Evolutionary conservation across 2,113 vertebrate species (phyloP), one percentile per base, ranked within the genome.

Genomic region (Tyto alba): DNA sequence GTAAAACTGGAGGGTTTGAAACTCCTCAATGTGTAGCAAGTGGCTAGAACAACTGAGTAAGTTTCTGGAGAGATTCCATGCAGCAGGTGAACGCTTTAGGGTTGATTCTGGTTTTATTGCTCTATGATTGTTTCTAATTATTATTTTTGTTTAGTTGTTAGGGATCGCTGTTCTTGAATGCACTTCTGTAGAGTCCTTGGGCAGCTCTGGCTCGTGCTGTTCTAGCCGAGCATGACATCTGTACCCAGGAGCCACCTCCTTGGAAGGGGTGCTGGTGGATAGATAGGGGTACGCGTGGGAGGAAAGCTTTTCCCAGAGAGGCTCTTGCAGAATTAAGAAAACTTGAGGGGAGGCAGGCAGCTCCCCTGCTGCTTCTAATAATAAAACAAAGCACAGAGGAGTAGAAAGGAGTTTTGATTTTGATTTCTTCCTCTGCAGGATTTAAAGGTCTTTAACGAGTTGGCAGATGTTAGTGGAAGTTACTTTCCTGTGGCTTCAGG

Each of bases 311-410:
- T 88, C 57, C 57, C 45, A 12, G 41, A 36, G 57, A 36, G 32
- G 25, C 13, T 56, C 16, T 27, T 80, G 63, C 41, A 62, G 75
- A 72, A 56, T 32, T 36, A 55, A 27, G 74, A 57, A 62, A 76
- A 74, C 63, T 72, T 23, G 52, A 84, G 62, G 83, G 63, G 62
- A 80, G 41, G n/a, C 78, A 84, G 56, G 52, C 74, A 93, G 78
- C 78, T 87, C 79, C 52, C 78, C 88, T 90, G 88, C 79, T 90
- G 88, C 78, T 90, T 50, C 52, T 60, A 47, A 21, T 67, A 64
- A 69, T 30, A 69, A 92, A 73, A 77, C 72, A 82, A 76, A 59
- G 56, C 55, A 63, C 55, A 78, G 73, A 59, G 66, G n/a, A 74
- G 38, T 23, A 52, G 29, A 75, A 75, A 67, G 38, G 57, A 36